Evolutionary conservation across 2,797 vertebrate species (phyloP).

Genomic region (Tapera naevia): DNA sequence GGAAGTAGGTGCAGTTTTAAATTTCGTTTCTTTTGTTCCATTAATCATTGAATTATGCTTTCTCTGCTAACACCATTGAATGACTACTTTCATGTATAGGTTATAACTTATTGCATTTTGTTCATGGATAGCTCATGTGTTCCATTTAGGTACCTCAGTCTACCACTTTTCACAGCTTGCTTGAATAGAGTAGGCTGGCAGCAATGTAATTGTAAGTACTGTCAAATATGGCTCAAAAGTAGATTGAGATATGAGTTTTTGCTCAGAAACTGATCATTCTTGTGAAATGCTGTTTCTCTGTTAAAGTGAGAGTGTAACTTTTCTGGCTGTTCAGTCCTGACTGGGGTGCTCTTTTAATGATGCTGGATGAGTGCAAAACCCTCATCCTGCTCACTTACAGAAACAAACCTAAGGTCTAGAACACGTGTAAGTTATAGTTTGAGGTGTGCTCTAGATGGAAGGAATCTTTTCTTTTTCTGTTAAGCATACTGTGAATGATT

Average conservation of each 20-base stretch:
- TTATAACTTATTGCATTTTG: neutral
- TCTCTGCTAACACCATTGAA: neutral
- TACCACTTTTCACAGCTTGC: neutral
- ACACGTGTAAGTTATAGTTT: neutral
- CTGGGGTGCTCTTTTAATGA: neutral
- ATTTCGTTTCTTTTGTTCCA: neutral
- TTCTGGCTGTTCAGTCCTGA: neutral
- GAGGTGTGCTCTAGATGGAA: neutral
- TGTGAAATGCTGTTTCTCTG: neutral
- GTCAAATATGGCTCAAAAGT: neutral
- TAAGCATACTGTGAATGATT: neutral
- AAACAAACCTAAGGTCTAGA: neutral
- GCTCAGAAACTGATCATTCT: neutral
- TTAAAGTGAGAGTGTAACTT: neutral
- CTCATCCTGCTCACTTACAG: neutral
- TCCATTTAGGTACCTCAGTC: neutral
- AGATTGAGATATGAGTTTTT: neutral
- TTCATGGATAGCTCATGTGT: neutral
- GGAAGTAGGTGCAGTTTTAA: neutral
- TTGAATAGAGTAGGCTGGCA: neutral
- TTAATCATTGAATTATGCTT: neutral
- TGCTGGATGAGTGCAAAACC: neutral
- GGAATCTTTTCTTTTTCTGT: neutral
- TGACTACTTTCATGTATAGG: neutral
- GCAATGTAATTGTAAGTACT: neutral